Base-by-base conservation (phyloP, 2,888 invertebrate genomes). In the Rhagonycha fulva region DNA sequence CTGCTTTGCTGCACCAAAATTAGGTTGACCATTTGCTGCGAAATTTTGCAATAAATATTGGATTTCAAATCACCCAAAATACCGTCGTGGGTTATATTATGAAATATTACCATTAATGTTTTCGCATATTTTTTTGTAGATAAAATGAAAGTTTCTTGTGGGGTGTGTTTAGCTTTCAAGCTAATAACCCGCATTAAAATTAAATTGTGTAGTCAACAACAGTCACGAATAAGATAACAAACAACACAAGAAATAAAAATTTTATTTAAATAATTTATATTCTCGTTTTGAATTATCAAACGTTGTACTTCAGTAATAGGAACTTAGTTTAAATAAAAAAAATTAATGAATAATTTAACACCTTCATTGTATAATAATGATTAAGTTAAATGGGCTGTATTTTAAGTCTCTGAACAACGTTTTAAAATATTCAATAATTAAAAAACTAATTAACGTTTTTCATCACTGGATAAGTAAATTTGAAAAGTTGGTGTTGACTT, bases 41-140 rank as follows among this genome's bases (percentile, higher is more conserved):
- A 70, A 62, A 78, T 76, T 78, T 76, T 74, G 76, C 72, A 78
- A 78, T 78, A 78, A 78, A 78, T 78, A 76, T 76, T 67, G 74
- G 78, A 76, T 76, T 74, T 70, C 70, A 72, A 72, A 71, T 62
- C 68, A 71, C 68, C 60, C 32, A 63, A 66, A 60, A 24, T 66
- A 24, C 63, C 19, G 69, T 69, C 24, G 74, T 62, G 71, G 72
- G 74, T 26, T 70, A 68, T 69, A n/a, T n/a, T 19, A 76, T 78
- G 76, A 78, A 78, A 74, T 76, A 78, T 71, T 71, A 73, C 66
- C 68, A 76, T 78, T 78, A 74, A 66, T 76, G 68, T 78, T 78
- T 76, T 70, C 72, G 68, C 63, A 72, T 74, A 76, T 78, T 76
- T 78, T 47, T 76, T 78, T 71, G 66, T 74, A 14, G 26, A 67